Base-by-base conservation (phyloP, 2,113 vertebrate genomes). In the Symphodus melops region DNA sequence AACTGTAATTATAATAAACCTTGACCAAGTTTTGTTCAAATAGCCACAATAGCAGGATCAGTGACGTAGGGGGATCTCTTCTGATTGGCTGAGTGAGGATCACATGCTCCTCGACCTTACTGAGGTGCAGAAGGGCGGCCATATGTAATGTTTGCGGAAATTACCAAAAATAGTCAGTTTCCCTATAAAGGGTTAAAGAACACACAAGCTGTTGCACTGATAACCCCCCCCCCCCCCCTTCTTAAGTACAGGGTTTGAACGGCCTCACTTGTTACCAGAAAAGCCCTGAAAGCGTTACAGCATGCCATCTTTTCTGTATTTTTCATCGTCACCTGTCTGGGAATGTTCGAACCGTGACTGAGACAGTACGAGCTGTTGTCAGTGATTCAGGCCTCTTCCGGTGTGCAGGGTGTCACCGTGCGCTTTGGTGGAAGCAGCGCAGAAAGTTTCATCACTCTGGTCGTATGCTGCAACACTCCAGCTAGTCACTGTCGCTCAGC, bases 401-500 rank as follows among this genome's bases (percentile, higher is more conserved):
- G 28, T 72, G 58, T 48, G 1, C 19, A 8, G 17, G 28, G 17
- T 67, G 58, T 80, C 55, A 56, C 65, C 11, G 2, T 63, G 16
- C 68, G 72, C 51, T 37, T 37, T 8, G 49, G 78, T n/a, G 71
- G 82, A 75, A 86, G 42, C 65, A 58, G 21, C 65, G 36, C 69
- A 46, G 44, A 80, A 33, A 2, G 53, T 88, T 84, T 66, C 75
- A 42, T 79, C 79, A 82, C 51, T 36, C 33, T 46, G 36, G 12
- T 61, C 76, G 60, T 41, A 39, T 72, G 62, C 51, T 48, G 68
- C 64, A 62, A 54, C 57, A 59, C 21, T 59, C 36, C n/a, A 56
- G 36, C 69, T 53, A 68, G 64, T 85, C 49, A 71, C 21, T 16
- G 60, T 56, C 69, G 60, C n/a, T 75, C 66, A 85, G 76, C 77